Percentiles rank a stretch among this genome's conserved stretches.
Evolutionary conservation across 1,140 invertebrate species (phyloP).

Genomic region (Drosophila mojavensis): DNA sequence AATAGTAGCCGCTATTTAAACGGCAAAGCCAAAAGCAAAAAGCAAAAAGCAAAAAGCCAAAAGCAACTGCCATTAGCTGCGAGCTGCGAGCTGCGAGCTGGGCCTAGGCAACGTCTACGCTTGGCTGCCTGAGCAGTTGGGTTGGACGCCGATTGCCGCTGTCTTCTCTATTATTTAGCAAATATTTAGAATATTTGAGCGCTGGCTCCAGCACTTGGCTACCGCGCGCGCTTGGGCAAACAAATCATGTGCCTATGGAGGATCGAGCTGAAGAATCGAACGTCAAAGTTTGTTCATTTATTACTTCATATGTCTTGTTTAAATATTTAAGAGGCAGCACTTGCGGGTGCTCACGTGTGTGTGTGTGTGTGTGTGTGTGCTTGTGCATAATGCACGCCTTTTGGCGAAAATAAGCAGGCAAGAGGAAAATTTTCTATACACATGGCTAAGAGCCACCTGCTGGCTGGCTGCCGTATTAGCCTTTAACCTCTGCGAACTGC

Average conservation of each 20-base stretch:
- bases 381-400: slow-evolving; percentile 45
- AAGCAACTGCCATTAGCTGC: slow-evolving; percentile 72
- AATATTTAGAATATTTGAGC: slow-evolving; percentile 82
- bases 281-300: slow-evolving; percentile 37
- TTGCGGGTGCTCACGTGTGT: slow-evolving; percentile 3
- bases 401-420: slow-evolving; percentile 24
- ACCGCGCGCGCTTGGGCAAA: slow-evolving; percentile 75
- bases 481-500: slow-evolving; percentile 69
- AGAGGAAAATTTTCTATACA: slow-evolving; percentile 73
- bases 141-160: slow-evolving; percentile 41
- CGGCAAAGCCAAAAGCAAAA: slow-evolving; percentile 48
- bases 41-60: too few species aligned
- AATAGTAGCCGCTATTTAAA: slow-evolving; percentile 69
- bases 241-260: slow-evolving; percentile 62
- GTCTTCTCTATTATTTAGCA: slow-evolving; percentile 79
- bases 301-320: slow-evolving; percentile 45
- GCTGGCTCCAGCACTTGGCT: slow-evolving; percentile 74
- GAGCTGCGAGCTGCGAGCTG: slow-evolving; percentile 26
- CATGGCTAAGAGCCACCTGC: slow-evolving; percentile 74
- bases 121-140: slow-evolving; percentile 52
- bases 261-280: slow-evolving; percentile 43
- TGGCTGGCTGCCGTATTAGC: slow-evolving; percentile 70
- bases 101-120: slow-evolving; percentile 64
- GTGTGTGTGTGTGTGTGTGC: slow-evolving; percentile 32
- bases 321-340: slow-evolving; percentile 53